A percentile compares a stretch with the other conserved stretches of the same genome.
These are phyloP conservation scores for Caracal caracal DNA, from an alignment of 2,113 vertebrate genomes.

Conservation along the genomic window DNA sequence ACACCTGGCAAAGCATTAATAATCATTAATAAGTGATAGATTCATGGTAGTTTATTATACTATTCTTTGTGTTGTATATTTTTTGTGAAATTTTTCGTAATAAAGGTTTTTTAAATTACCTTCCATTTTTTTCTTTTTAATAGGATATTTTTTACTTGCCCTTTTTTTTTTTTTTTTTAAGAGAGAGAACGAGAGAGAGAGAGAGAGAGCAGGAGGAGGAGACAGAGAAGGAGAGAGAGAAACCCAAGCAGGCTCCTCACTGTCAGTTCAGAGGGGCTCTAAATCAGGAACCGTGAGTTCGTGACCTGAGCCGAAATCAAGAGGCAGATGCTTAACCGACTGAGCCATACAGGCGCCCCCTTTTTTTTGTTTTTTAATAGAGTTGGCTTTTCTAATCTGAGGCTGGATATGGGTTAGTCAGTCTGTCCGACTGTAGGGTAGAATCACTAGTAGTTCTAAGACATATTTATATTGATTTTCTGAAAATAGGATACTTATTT, in stretches of 20 bases:
- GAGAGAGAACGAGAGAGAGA: neutral
- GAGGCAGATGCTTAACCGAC: neutral
- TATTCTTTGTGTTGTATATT: neutral
- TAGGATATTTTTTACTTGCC: neutral
- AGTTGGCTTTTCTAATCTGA: neutral
- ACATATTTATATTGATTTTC: conserved; percentile 6
- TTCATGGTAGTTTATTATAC: neutral
- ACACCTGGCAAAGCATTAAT: neutral
- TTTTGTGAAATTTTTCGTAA: neutral
- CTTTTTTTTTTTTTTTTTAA: neutral
- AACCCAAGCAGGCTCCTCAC: neutral
- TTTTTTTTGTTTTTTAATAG: neutral
- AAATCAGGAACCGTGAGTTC: neutral
- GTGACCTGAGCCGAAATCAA: neutral
- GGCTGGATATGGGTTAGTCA: neutral
- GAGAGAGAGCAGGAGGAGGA: neutral
- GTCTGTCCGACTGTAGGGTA: neutral
- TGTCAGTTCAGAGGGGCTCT: neutral
- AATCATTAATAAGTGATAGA: neutral
- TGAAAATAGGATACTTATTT: neutral
- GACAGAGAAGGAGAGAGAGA: too few relatives aligned
- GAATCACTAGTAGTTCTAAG: neutral
- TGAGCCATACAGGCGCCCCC: neutral
- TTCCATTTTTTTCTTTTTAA: neutral
- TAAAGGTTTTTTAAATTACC: neutral